Base-by-base conservation (phyloP, 2,113 vertebrate genomes). In the Phoxinus phoxinus region DNA sequence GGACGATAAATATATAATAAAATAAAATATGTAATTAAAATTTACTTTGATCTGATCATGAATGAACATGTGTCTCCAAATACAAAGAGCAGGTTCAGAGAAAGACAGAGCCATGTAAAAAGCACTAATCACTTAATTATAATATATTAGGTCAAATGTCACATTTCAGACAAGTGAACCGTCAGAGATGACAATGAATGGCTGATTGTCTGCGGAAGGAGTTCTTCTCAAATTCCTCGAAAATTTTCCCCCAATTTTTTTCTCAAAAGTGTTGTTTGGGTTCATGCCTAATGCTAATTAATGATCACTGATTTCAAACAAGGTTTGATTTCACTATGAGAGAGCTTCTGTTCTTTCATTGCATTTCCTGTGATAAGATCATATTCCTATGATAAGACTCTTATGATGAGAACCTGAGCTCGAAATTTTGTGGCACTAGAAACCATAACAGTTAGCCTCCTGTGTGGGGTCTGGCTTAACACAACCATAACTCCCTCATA, bases 311-410 rank as follows among this genome's bases (percentile, higher is more conserved):
- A 87, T 87, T 67, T 61, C 75, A 71, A 77, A 76, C 46, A 87
- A 79, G 79, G 73, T 83, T 89, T 35, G 69, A 84, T 87, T 89
- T 87, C 88, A 51, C 78, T 27, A 63, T 27, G 25, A 79, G 71
- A 77, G 53, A 76, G 58, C 48, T 8, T 75, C 83, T 53, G 46
- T 76, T 78, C 51, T 79, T 85, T 83, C 51, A 78, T 44, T 83
- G 44, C 79, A 69, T 86, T 88, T 80, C 21, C 19, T 65, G 48
- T 77, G 46, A 44, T 84, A 83, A 56, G 59, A 82, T 51, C 41
- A 41, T 10, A 41, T 9, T 41, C 41, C 9, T 65, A 48, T 82
- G 46, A 44, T 84, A 83, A 53, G 59, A 85, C 4, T 71, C 17
- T 63, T 63, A 46, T 81, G 32, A 53, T 84, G 78, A 56, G 48